These are phyloP conservation scores for Simalia tracyae DNA, from an alignment of 2,797 vertebrate genomes.

Conservation along the genomic window DNA sequence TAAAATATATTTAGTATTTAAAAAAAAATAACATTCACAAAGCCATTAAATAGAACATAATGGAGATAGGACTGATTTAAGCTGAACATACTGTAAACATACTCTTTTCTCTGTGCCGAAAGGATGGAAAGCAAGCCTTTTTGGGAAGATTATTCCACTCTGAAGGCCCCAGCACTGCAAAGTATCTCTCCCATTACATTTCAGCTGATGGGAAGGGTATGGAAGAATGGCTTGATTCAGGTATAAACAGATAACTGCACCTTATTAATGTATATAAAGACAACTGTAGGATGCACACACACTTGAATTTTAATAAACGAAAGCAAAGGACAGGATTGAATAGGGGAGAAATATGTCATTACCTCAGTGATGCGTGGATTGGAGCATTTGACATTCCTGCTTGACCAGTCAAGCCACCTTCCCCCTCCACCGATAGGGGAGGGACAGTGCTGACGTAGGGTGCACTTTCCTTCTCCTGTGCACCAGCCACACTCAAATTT, in stretches of 20 bases:
- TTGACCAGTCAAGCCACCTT: constrained; percentile 93
- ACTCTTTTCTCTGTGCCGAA: neutral
- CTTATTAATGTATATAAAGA: neutral
- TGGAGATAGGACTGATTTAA: neutral
- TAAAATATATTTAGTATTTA: neutral
- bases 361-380: constrained; percentile 98
- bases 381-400: constrained; percentile 92
- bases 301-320: no score
- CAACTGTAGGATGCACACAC: neutral
- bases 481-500: constrained; percentile 98
- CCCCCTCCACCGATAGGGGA: constrained; percentile 79
- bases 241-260: neutral
- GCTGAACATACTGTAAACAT: neutral
- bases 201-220: neutral
- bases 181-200: neutral
- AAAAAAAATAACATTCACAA: neutral
- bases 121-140: neutral
- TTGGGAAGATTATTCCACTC: neutral
- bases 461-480: constrained; percentile 85
- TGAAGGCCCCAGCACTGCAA: neutral
- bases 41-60: neutral
- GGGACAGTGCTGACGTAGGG: constrained; percentile 86
- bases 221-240: neutral
- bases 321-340: neutral
- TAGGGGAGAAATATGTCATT: constrained; percentile 56